Evolutionary conservation across 2,113 vertebrate species (phyloP).

Genomic region (Motacilla tschutschensis): DNA sequence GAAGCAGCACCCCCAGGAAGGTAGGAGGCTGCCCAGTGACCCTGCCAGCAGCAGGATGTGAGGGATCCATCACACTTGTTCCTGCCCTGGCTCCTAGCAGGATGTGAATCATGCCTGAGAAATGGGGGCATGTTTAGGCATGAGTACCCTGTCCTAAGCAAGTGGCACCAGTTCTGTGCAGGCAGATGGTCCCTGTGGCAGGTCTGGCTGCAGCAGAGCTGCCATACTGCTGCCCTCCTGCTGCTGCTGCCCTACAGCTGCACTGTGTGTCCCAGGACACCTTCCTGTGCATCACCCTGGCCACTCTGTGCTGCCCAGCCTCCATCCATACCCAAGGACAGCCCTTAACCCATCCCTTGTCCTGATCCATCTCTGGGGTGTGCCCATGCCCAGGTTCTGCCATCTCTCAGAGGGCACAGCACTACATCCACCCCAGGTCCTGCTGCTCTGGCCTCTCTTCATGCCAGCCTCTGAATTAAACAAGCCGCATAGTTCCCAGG

Average conservation of each 20-base stretch:
- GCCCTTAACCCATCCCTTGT: background rate
- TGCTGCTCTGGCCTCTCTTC: background rate
- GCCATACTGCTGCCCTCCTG: background rate
- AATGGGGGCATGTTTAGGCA: background rate
- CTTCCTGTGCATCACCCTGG: accelerated
- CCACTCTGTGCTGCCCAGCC: background rate
- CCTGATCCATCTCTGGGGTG: background rate
- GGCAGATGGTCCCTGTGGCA: background rate
- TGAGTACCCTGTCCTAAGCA: background rate
- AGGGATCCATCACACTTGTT: background rate
- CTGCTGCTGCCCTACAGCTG: background rate
- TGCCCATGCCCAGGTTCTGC: background rate
- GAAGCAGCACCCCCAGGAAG: background rate
- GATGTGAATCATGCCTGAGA: background rate
- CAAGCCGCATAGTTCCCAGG: background rate
- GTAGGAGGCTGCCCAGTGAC: background rate
- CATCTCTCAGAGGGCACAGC: background rate
- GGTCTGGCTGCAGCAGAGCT: background rate
- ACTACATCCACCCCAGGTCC: background rate
- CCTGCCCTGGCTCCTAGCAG: background rate
- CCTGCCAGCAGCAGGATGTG: background rate
- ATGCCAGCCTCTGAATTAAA: background rate
- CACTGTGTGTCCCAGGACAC: background rate
- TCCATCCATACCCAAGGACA: background rate
- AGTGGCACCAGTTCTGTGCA: background rate